Base-by-base conservation (phyloP, 2,888 invertebrate species). In the Drosophila birchii region DNA sequence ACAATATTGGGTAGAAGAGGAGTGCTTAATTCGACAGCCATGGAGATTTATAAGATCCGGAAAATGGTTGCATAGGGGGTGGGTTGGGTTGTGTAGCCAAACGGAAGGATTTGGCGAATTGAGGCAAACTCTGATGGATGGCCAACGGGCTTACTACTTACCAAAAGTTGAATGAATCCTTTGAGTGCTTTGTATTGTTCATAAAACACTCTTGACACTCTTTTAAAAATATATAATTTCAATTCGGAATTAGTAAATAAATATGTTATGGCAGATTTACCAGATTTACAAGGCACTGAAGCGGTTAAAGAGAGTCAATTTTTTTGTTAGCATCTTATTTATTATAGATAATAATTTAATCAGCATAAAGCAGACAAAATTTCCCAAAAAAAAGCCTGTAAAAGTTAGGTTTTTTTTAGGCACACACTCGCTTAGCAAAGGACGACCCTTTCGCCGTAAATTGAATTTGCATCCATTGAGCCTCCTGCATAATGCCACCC, bases 1-100 rank as follows among this genome's bases (percentile, higher is more conserved):
- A 54, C 78, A 78, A 75, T 71, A 81, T 72, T 44, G 43, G 34
- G 34, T 36, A 23, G 34, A 43, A 20, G 61, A 49, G 47, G 60
- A 43, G 62, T 49, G 47, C 75, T 74, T 68, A 75, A 75, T 75
- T 74, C 61, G 75, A 75, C 75, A 75, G 68, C 54, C 57, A 23
- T 44, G 58, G 49, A 74, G 75, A 75, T 75, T 75, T 75, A 75
- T 61, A 61, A 44, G 71, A 43, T 41, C 71, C 54, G 56, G 29
- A 41, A 51, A 58, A 58, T 36, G 58, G 34, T 23, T 23, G 16
- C 20, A 9, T 16, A 29, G 29, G 29, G 8, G 45, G 5, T 1
- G 16, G 2, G 16, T 0, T 1, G 5, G 26, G 18, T 26, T 26
- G 26, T 4, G 26, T 26, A 26, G 14, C 23, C 41, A n/a, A 29